phyloP scores from a whole-genome alignment of 2,797 vertebrate genomes.

The Sebastes kiyomatsui region DNA sequence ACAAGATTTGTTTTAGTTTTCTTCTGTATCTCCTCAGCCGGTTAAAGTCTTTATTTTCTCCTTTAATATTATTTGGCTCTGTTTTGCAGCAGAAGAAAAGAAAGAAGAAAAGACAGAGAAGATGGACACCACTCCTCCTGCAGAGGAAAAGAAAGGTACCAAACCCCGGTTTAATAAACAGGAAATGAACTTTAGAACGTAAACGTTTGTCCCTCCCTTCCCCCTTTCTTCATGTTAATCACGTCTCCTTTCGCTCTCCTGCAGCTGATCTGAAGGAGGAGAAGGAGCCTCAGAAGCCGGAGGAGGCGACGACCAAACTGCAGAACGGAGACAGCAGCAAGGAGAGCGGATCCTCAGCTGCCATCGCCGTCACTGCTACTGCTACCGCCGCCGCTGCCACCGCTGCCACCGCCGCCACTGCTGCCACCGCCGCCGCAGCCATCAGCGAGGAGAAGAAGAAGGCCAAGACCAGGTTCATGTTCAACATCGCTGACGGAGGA shows the following conservation, averaged over 20 bases:
- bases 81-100: constrained; percentile 70
- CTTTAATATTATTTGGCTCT: neutral
- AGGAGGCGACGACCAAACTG: constrained; percentile 87
- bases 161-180: neutral
- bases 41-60: too few species aligned
- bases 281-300: constrained; percentile 83
- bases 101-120: constrained; percentile 76
- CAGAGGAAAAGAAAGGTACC: constrained; percentile 88
- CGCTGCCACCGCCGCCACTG: fast-evolving
- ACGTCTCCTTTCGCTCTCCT: neutral
- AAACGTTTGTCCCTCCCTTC: neutral
- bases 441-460: constrained; percentile 92
- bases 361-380: fast-evolving
- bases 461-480: constrained; percentile 96
- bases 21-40: too few species aligned
- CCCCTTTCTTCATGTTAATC: neutral
- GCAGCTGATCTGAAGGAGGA: constrained; percentile 84
- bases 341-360: constrained; percentile 61
- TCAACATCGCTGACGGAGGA: constrained; percentile 99
- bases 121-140: constrained; percentile 77
- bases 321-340: constrained; percentile 93
- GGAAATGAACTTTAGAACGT: too few species aligned
- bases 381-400: fast-evolving
- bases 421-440: neutral
- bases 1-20: too few species aligned